phyloP scores from a whole-genome alignment of 2,113 vertebrate species.

The Ptilonorhynchus violaceus region DNA sequence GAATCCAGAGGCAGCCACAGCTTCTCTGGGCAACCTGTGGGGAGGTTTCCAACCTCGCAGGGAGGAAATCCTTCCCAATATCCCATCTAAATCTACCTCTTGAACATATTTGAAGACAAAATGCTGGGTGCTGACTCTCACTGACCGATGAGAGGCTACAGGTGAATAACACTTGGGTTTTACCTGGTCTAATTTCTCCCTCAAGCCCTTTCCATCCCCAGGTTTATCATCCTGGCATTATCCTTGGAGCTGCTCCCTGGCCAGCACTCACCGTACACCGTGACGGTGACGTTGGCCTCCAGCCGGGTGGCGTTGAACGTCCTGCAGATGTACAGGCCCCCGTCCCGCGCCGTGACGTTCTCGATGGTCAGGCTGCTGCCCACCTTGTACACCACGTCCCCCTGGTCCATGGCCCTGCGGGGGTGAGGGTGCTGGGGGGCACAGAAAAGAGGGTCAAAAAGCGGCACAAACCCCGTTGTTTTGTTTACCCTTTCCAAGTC shows the following conservation, averaged over 20 bases:
- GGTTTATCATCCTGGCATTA: neutral
- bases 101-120: neutral
- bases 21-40: neutral
- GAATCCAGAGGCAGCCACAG: neutral
- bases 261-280: constrained; percentile 75
- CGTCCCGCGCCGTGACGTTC: constrained; percentile 78
- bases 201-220: neutral
- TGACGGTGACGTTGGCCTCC: constrained; percentile 66
- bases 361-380: constrained; percentile 65
- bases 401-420: neutral
- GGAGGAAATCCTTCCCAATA: rapidly evolving
- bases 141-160: neutral
- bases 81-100: neutral
- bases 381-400: neutral
- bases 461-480: neutral
- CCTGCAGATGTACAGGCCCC: constrained; percentile 77
- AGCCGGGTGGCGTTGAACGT: neutral
- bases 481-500: neutral
- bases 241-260: neutral
- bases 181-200: neutral
- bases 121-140: neutral
- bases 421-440: constrained; percentile 9
- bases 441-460: neutral
- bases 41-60: rapidly evolving
- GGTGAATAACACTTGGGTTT: neutral